These are phyloP conservation scores for Entelurus aequoreus DNA, from an alignment of 2,113 vertebrate genomes.

Conservation along the genomic window DNA sequence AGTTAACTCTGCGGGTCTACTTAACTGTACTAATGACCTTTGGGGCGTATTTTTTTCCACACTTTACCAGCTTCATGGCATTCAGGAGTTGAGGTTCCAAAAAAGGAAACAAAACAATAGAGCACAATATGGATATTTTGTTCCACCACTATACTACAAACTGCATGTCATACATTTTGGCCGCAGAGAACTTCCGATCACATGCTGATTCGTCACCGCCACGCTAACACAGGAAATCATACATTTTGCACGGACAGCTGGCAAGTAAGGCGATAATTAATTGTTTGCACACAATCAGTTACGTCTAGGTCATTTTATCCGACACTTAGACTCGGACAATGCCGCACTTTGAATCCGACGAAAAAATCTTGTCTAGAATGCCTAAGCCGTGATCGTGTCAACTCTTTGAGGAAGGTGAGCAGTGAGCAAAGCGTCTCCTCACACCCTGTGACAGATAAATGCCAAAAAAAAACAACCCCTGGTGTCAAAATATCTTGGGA, in stretches of 20 bases:
- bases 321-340: background rate
- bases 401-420: slow-evolving; percentile 5
- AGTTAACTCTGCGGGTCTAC: no score
- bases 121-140: no score
- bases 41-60: no score
- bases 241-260: slow-evolving; percentile 4
- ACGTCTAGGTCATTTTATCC: background rate
- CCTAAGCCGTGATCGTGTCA: background rate
- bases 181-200: background rate
- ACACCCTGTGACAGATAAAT: background rate
- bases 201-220: slow-evolving; percentile 1
- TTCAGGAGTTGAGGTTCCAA: no score
- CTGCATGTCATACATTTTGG: no score
- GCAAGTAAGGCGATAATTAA: background rate
- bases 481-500: slow-evolving; percentile 6
- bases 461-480: background rate
- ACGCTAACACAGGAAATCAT: slow-evolving; percentile 3
- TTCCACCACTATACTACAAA: no score
- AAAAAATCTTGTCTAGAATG: background rate
- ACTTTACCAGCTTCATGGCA: no score
- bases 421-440: background rate
- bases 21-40: no score
- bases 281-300: background rate
- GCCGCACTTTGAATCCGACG: background rate
- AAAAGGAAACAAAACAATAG: no score